Base-by-base conservation (phyloP, 2,888 invertebrate species). In the Phortica magna region DNA sequence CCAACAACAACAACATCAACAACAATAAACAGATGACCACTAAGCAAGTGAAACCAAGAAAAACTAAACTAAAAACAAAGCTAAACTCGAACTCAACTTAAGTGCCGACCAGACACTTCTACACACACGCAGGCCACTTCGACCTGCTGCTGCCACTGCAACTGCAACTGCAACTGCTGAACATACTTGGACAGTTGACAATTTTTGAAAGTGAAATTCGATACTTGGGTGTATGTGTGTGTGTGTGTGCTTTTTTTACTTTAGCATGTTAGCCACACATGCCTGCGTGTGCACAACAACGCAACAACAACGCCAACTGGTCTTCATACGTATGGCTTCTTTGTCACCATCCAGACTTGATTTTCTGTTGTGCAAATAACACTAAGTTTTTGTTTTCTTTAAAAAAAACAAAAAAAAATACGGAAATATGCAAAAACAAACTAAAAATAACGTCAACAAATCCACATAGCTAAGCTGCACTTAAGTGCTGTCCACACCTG, bases 171-270 rank as follows among this genome's bases (percentile, higher is more conserved):
- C 31, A 39, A 17, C 41, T 71, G 22, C 31, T 61, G 22, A 19
- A 31, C 31, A 61, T 61, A 10, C 61, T 61, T 74, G 74, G 74
- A 39, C 74, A 74, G 57, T 74, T 68, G 67, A 67, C 57, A 53
- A 74, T 73, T 70, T 70, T 74, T 76, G 75, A 80, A 80, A 81
- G 81, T 79, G 81, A 78, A 78, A 81, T 79, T 79, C 76, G 78
- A 81, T 78, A 80, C 80, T 75, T 59, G 41, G 12, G 22, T 22
- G 19, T 10, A 61, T 61, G 22, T 17, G 22, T n/a, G n/a, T n/a
- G n/a, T n/a, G n/a, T n/a, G n/a, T n/a, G n/a, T n/a, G n/a, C n/a
- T n/a, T 12, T 61, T 61, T 19, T 43, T 67, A 67, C 42, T 67
- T 67, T 43, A 67, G 67, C 67, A 67, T 67, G 43, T 67, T 67